Base-by-base conservation (phyloP, 1,140 invertebrate genomes). In the Globodera ellingtonae region DNA sequence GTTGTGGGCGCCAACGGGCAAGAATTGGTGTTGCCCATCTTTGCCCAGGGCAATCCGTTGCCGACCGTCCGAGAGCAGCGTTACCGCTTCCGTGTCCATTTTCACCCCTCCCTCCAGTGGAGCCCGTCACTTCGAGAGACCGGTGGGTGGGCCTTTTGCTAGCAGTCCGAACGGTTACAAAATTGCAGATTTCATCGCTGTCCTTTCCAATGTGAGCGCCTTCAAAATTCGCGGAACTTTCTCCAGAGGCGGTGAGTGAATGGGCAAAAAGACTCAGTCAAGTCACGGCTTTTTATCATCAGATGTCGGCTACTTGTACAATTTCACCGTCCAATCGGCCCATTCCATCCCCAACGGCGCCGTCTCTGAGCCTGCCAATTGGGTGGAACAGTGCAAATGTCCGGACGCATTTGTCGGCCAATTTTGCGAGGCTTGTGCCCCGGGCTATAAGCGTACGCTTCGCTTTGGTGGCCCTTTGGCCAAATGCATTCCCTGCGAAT, bases 371-470 rank as follows among this genome's bases (percentile, higher is more conserved):
- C 69, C 93, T 0, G 96, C 95, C 0, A 92, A 93, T 72, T 98
- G 95, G 95, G 93, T 98, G 7, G 97, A 99, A 90, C 93, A 93
- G 85, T 99, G 97, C 89, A 93, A 93, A 9, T 99, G 97, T 90
- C 95, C 95, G 0, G 92, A 93, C 78, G 95, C 95, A 0, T 98
- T 98, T 85, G 90, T 92, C 65, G 93, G 97, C 0, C 95, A 98
- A 90, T 97, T 95, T 90, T 99, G 97, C 88, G 97, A 99, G 90
- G 96, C 95, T 0, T 99, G 97, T 89, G 94, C 94, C 0, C 94
- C 95, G 0, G 95, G 95, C 0, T 99, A 93, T 86, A 93, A 95
- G 62, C 95, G 98, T 84, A 94, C 94, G 82, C 94, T 95, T 0
- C 92, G 94, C 0, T 93, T 93, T 82, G 95, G 95, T 9, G 96